These are phyloP conservation scores for Parnassius apollo DNA, from an alignment of 2,888 invertebrate genomes.

Conservation along the genomic window DNA sequence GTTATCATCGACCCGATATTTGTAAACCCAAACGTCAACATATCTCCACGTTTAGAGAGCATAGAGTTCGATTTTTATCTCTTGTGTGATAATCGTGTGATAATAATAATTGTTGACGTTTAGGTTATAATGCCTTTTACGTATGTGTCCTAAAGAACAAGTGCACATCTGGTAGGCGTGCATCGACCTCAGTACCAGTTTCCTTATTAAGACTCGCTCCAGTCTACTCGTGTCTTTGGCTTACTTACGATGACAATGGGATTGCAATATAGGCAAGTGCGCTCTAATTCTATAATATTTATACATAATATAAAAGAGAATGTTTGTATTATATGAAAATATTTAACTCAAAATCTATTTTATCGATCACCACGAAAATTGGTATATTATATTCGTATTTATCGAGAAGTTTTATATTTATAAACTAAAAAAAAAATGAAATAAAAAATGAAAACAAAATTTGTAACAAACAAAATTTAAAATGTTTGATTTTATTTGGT, in stretches of 20 bases:
- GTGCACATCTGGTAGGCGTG: slow-evolving; percentile 55
- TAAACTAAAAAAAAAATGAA: no score
- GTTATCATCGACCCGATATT: not conserved
- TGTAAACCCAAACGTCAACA: not conserved
- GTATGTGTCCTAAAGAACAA: slow-evolving; percentile 29
- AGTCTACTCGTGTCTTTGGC: slow-evolving; percentile 28
- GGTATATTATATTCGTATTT: no score
- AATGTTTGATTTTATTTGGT: no score
- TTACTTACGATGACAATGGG: slow-evolving; percentile 24
- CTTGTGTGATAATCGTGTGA: not conserved
- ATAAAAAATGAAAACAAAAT: no score
- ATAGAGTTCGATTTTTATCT: not conserved
- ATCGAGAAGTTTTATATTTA: no score
- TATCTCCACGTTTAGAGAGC: no score
- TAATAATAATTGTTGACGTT: not conserved
- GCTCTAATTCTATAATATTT: not conserved
- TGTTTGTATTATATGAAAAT: no score
- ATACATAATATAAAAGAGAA: no score
- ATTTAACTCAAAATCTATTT: no score
- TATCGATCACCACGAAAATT: no score
- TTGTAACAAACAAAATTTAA: no score
- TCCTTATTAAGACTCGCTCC: slow-evolving; percentile 32
- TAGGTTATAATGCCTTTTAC: not conserved
- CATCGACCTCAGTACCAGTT: slow-evolving; percentile 57
- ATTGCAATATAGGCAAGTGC: slow-evolving; percentile 3